Conservation (phyloP, 2,113 vertebrate species). For the Accipiter cooperii region DNA sequence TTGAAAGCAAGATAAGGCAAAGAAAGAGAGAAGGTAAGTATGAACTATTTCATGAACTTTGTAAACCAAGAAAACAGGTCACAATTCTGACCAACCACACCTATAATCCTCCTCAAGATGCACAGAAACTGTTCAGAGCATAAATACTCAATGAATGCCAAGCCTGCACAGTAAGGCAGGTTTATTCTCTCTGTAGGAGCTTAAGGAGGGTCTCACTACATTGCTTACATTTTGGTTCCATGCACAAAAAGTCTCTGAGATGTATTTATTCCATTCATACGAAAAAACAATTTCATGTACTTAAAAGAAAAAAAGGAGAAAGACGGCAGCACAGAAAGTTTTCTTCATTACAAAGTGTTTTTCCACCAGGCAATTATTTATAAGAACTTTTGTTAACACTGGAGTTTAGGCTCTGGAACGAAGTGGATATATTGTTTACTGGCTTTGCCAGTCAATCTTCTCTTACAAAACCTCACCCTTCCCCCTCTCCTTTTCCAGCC, state of each 20-base stretch:
- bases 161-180: neutral
- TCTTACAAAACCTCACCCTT: conserved; percentile 36
- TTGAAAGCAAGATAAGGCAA: neutral
- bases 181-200: neutral
- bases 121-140: neutral
- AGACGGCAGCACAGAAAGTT: conserved; percentile 51
- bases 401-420: conserved; percentile 37
- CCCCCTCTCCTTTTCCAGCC: conserved; percentile 30
- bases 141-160: neutral
- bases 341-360: conserved; percentile 57
- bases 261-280: neutral
- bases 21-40: neutral
- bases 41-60: neutral
- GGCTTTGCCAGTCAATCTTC: conserved; percentile 41
- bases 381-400: conserved; percentile 64
- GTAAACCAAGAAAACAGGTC: conserved; percentile 21
- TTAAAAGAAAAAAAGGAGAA: neutral
- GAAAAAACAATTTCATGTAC: conserved; percentile 27
- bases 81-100: neutral
- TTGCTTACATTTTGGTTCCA: neutral
- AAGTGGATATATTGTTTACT: conserved; percentile 40
- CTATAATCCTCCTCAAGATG: neutral
- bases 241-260: neutral
- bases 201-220: neutral
- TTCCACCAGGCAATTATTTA: conserved; percentile 57